These are phyloP conservation scores for Schizopygopsis malacanthus DNA, from an alignment of 2,797 vertebrate species.

Conservation along the genomic window DNA sequence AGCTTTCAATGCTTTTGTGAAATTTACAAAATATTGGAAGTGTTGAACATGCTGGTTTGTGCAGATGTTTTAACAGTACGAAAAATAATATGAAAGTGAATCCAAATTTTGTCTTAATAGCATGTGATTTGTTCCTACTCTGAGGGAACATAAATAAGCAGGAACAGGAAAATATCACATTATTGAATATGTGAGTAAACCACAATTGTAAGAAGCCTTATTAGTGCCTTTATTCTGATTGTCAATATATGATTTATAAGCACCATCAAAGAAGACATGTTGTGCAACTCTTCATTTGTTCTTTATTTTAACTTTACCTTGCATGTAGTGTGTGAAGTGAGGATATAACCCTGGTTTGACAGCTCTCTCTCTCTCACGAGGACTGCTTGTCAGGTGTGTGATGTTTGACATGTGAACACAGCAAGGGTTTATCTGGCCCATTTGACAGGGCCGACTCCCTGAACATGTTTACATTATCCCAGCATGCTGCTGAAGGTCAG, in stretches of 20 bases:
- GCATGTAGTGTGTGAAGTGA: constrained; percentile 5
- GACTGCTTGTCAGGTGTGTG: constrained; percentile 78
- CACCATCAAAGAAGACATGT: background rate
- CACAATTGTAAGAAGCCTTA: background rate
- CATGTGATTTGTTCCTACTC: background rate
- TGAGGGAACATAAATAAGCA: background rate
- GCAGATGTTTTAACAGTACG: background rate
- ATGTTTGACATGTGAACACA: constrained; percentile 80
- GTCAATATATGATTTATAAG: background rate
- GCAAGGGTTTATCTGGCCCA: constrained; percentile 74
- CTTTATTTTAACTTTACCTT: constrained; percentile 12
- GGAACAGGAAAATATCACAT: background rate
- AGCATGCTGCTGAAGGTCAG: constrained; percentile 75
- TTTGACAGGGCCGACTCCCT: constrained; percentile 79
- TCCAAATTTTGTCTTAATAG: background rate
- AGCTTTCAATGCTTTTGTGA: background rate
- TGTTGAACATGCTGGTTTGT: background rate
- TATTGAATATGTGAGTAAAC: background rate
- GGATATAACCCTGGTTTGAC: constrained; percentile 46
- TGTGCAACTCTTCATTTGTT: background rate
- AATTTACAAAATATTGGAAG: background rate
- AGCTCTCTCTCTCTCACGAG: constrained; percentile 47
- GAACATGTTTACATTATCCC: constrained; percentile 83
- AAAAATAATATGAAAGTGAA: background rate
- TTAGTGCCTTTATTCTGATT: background rate